Percentiles rank a stretch among this genome's conserved stretches.
phyloP scores from a whole-genome alignment of 1,140 invertebrate genomes.

The Venustaconcha ellipsiformis region DNA sequence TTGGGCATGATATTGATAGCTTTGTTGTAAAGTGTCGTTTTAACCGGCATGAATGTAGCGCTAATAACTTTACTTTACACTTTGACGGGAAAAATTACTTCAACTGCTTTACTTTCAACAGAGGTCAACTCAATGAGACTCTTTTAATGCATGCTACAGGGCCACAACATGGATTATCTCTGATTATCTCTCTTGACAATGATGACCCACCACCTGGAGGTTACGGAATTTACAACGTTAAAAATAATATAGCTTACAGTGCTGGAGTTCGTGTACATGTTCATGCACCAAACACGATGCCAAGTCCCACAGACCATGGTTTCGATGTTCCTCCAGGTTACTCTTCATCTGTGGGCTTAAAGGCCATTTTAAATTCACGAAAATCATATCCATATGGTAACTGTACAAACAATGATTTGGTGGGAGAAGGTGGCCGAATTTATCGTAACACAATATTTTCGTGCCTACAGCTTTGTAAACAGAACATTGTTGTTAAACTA shows the following conservation, averaged over 20 bases:
- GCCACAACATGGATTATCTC: conserved; percentile 59
- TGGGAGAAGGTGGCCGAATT: conserved; percentile 24
- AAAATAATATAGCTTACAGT: conserved; percentile 59
- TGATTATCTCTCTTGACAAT: conserved; percentile 61
- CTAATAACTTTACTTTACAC: conserved; percentile 53
- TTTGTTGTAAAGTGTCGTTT: conserved; percentile 59
- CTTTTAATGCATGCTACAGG: conserved; percentile 61
- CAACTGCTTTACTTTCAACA: conserved; percentile 64
- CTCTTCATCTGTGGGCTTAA: conserved; percentile 61
- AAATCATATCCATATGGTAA: conserved; percentile 59
- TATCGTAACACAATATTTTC: conserved; percentile 61
- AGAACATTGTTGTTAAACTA: conserved; percentile 48
- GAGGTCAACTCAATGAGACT: conserved; percentile 38
- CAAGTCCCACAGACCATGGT: conserved; percentile 66
- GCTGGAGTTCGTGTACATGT: conserved; percentile 67
- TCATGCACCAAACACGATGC: conserved; percentile 67
- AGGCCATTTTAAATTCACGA: conserved; percentile 52
- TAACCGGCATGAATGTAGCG: conserved; percentile 49
- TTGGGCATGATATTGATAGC: conserved; percentile 53
- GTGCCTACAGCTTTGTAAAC: conserved; percentile 61
- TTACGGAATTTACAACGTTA: conserved; percentile 60
- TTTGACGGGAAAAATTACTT: conserved; percentile 64
- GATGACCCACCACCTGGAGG: conserved; percentile 55
- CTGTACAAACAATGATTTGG: conserved; percentile 49
- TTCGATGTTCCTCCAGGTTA: conserved; percentile 65